Evolutionary conservation across 2,797 vertebrate genomes (phyloP).

Genomic region (Pangasius krempfi): DNA sequence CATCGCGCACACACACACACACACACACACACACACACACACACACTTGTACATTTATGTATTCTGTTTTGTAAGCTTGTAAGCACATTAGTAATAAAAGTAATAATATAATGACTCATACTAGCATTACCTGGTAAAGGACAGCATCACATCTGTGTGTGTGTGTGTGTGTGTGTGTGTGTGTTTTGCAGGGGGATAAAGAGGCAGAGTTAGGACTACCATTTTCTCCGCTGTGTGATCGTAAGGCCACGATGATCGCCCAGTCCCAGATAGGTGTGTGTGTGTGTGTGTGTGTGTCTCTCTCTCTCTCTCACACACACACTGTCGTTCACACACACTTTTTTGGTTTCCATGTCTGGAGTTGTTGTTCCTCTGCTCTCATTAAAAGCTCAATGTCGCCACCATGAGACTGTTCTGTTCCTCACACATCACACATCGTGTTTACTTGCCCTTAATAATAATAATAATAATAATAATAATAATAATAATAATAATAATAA

Average conservation of each 20-base stretch:
- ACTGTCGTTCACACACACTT: not conserved
- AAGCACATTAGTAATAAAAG: not conserved
- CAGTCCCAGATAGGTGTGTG: conserved; percentile 95
- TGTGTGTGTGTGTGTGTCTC: not conserved
- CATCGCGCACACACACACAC: not conserved
- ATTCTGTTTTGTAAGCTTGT: not conserved
- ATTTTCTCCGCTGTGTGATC: conserved; percentile 96
- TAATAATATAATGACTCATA: not conserved
- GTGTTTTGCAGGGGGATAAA: conserved; percentile 87
- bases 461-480: not conserved
- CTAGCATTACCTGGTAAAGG: not conserved
- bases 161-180: conserved; percentile 17
- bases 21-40: not conserved
- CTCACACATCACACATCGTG: not conserved
- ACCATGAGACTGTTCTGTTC: conserved; percentile 50
- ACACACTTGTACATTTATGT: not conserved
- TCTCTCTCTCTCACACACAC: not conserved
- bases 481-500: not conserved
- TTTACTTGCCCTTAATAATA: not conserved
- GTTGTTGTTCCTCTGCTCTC: not conserved
- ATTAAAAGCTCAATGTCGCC: conserved; percentile 51
- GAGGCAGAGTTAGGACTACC: conserved; percentile 92
- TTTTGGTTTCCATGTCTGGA: not conserved
- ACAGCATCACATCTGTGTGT: not conserved
- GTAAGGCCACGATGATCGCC: conserved; percentile 96